Evolutionary conservation across 1,140 invertebrate species (phyloP).

Genomic region (Drusus annulatus): DNA sequence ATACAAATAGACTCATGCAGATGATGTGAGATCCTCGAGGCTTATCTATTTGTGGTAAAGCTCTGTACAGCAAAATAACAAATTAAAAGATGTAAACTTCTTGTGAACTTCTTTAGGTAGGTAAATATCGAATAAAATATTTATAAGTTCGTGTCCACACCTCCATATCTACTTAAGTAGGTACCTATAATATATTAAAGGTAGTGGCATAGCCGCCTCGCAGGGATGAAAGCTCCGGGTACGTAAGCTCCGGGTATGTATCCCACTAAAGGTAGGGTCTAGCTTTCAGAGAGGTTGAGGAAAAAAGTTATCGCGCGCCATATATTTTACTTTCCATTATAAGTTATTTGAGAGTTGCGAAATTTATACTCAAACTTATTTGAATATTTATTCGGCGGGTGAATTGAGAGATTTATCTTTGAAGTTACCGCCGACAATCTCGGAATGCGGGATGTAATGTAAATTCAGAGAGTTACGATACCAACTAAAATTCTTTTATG

Average conservation of each 20-base stretch:
- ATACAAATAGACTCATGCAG: no score
- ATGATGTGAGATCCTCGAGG: no score
- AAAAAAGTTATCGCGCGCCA: constrained; percentile 57
- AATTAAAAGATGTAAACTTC: no score
- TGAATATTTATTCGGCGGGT: constrained; percentile 59
- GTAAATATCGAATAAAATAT: no score
- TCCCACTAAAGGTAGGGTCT: background rate
- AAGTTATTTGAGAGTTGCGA: constrained; percentile 59
- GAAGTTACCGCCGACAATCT: constrained; percentile 53
- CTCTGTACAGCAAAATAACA: no score
- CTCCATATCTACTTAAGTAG: no score
- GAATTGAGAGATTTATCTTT: constrained; percentile 57
- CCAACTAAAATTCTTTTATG: constrained; percentile 47
- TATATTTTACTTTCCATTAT: constrained; percentile 59
- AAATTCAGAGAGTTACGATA: constrained; percentile 51
- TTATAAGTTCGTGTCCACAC: no score
- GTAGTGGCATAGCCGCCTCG: no score
- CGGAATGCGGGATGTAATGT: constrained; percentile 58
- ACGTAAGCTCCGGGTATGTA: background rate
- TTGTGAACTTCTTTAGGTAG: no score
- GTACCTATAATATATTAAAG: no score
- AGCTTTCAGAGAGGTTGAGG: constrained; percentile 32
- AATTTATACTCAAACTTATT: constrained; percentile 59
- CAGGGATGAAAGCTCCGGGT: background rate
- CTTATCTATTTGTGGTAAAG: no score